Evolutionary conservation across 2,113 vertebrate species (phyloP).

Genomic region (Orcinus orca): DNA sequence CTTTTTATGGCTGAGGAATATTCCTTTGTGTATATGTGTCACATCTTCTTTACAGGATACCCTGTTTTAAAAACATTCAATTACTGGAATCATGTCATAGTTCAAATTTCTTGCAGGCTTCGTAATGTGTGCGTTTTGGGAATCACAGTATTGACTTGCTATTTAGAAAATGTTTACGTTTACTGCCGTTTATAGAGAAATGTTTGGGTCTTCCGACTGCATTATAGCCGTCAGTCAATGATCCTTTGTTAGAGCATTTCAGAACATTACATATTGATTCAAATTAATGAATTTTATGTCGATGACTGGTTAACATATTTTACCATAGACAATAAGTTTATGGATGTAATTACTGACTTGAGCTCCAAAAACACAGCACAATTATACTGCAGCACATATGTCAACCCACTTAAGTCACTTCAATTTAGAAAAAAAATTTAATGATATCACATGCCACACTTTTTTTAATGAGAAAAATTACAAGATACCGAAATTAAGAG

Average conservation of each 20-base stretch:
- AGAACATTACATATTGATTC: slow-evolving; percentile 68
- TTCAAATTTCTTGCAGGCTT: slow-evolving; percentile 47
- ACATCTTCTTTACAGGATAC: neutral
- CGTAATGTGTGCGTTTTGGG: slow-evolving; percentile 23
- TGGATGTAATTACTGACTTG: slow-evolving; percentile 72
- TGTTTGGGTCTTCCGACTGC: neutral
- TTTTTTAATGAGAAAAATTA: slow-evolving; percentile 76
- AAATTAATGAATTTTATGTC: slow-evolving; percentile 69
- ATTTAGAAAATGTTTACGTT: slow-evolving; percentile 58
- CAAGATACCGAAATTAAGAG: slow-evolving; percentile 71
- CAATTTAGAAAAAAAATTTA: slow-evolving; percentile 54
- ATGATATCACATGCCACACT: slow-evolving; percentile 67
- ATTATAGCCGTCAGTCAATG: slow-evolving; percentile 41
- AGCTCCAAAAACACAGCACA: slow-evolving; percentile 65
- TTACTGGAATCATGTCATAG: slow-evolving; percentile 18
- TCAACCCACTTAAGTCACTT: slow-evolving; percentile 69
- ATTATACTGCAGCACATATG: slow-evolving; percentile 66
- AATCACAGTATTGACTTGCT: slow-evolving; percentile 34
- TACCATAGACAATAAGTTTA: slow-evolving; percentile 72
- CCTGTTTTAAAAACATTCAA: slow-evolving; percentile 34
- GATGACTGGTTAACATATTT: slow-evolving; percentile 69
- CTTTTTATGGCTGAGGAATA: too few species aligned
- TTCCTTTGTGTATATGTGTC: too few species aligned
- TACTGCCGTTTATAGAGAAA: slow-evolving; percentile 46
- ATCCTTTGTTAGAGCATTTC: slow-evolving; percentile 62